These are phyloP conservation scores for Caenorhabditis afra DNA, from an alignment of 2,888 invertebrate genomes.

Conservation along the genomic window DNA sequence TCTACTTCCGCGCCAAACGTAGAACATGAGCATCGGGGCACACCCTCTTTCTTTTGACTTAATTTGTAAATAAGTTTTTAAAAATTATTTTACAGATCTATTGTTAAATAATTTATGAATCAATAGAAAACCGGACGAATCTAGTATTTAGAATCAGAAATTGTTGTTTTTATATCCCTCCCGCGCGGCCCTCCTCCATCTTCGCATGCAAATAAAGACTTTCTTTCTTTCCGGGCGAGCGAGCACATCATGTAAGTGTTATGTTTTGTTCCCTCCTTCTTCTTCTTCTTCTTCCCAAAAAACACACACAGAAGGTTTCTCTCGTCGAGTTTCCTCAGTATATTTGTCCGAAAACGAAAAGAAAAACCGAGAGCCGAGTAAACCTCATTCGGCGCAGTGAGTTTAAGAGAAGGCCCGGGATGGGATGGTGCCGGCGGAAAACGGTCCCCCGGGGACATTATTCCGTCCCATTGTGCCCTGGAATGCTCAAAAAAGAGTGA, in stretches of 20 bases:
- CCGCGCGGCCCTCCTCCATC: neutral
- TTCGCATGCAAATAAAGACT: neutral
- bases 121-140: too few species aligned
- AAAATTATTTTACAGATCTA: too few species aligned
- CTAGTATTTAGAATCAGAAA: too few species aligned
- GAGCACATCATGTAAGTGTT: slow-evolving; percentile 15
- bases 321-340: too few species aligned
- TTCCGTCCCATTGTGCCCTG: neutral
- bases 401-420: neutral
- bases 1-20: slow-evolving; percentile 64
- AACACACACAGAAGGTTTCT: neutral
- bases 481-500: neutral
- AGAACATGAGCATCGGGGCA: slow-evolving; percentile 55
- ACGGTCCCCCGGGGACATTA: neutral
- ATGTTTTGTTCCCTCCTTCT: slow-evolving; percentile 9
- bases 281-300: slow-evolving; percentile 7
- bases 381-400: slow-evolving; percentile 11
- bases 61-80: slow-evolving; percentile 10
- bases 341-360: neutral
- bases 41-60: too few species aligned
- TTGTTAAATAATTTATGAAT: too few species aligned
- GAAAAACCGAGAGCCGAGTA: neutral
- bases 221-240: slow-evolving; percentile 21
- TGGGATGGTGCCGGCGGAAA: neutral
- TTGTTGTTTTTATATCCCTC: neutral